Percentiles rank a stretch among this genome's conserved stretches.
Conservation (phyloP, 1,140 invertebrate genomes). For the Thaumetopoea pityocampa region DNA sequence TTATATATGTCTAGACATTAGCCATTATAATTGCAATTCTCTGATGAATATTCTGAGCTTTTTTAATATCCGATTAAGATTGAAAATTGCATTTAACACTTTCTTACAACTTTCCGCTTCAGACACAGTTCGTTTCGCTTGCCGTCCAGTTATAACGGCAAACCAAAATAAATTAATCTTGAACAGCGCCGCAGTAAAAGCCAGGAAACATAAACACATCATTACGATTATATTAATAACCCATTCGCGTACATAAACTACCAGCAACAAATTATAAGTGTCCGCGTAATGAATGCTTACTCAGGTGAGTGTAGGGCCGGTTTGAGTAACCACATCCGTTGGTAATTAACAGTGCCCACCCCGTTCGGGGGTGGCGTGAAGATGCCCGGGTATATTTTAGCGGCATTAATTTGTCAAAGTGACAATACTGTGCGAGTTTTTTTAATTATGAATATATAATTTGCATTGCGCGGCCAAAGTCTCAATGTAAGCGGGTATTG, state of each 20-base stretch:
- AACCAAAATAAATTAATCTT: slow-evolving; percentile 4
- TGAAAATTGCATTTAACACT: no score
- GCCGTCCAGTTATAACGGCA: background rate
- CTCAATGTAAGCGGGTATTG: no score
- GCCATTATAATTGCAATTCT: no score
- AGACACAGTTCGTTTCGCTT: no score
- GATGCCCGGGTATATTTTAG: slow-evolving; percentile 42
- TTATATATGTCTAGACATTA: no score
- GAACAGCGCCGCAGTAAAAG: background rate
- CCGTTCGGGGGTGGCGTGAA: slow-evolving; percentile 34
- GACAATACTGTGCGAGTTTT: slow-evolving; percentile 43
- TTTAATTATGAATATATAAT: no score
- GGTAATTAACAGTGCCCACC: slow-evolving; percentile 38
- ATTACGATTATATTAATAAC: slow-evolving; percentile 29
- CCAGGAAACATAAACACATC: slow-evolving; percentile 20
- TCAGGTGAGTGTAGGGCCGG: background rate
- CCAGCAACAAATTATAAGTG: slow-evolving; percentile 29
- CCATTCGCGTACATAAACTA: slow-evolving; percentile 22
- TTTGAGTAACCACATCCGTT: slow-evolving; percentile 41
- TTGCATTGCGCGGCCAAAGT: no score
- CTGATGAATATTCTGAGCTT: no score
- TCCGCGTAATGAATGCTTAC: slow-evolving; percentile 8
- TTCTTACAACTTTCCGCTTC: no score
- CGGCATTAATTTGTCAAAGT: slow-evolving; percentile 48
- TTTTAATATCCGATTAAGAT: no score